Conservation (phyloP, 2,113 vertebrate species). For the Pungitius pungitius region DNA sequence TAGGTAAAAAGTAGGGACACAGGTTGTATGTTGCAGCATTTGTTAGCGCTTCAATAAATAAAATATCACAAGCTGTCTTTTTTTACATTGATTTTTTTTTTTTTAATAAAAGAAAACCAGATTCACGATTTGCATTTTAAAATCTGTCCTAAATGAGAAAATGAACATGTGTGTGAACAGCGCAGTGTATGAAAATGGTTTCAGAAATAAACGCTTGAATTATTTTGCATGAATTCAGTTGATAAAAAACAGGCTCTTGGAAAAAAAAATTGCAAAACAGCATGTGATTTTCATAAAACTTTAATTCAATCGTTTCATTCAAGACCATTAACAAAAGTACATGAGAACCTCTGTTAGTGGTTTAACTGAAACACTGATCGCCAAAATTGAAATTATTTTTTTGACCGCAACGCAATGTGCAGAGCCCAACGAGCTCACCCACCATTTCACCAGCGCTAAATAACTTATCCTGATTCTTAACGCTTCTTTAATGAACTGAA, state of each 20-base stretch:
- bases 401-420: conserved; percentile 72
- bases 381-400: conserved; percentile 67
- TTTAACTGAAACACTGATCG: conserved; percentile 76
- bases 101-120: too few relatives aligned
- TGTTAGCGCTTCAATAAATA: neutral
- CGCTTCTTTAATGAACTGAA: conserved; percentile 32
- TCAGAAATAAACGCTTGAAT: neutral
- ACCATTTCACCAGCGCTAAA: conserved; percentile 62
- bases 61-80: neutral
- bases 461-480: conserved; percentile 61
- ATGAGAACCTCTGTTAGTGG: conserved; percentile 71
- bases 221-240: too few relatives aligned
- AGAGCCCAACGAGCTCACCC: conserved; percentile 71
- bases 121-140: too few relatives aligned
- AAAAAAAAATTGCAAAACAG: conserved; percentile 8
- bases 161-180: neutral
- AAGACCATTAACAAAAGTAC: conserved; percentile 87
- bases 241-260: neutral
- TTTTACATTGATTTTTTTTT: neutral
- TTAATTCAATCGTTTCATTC: conserved; percentile 85
- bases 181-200: neutral
- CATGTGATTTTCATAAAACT: conserved; percentile 82
- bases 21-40: neutral
- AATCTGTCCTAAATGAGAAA: too few relatives aligned
- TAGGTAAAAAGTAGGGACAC: neutral